phyloP scores from a whole-genome alignment of 1,140 invertebrate species.

The Solenopsis invicta region DNA sequence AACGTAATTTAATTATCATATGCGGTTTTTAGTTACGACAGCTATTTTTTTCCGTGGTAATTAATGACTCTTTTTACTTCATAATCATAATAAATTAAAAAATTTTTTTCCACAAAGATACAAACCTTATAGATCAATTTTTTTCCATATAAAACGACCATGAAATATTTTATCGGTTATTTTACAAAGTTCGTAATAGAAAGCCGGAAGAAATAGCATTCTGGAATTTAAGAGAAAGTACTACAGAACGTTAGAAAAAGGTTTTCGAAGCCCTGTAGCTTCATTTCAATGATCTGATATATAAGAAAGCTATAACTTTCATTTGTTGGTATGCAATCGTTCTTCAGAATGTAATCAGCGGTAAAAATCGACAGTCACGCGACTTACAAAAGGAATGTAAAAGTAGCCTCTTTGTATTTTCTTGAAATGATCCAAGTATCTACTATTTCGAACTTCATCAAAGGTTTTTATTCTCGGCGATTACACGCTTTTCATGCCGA shows the following conservation, averaged over 20 bases:
- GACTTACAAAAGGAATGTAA: not conserved
- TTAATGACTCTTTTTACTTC: not conserved
- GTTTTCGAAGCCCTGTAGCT: constrained; percentile 9
- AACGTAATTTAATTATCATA: too few species aligned
- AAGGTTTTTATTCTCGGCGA: not conserved
- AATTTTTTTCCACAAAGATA: not conserved
- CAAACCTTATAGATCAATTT: not conserved
- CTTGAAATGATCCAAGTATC: not conserved
- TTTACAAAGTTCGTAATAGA: not conserved
- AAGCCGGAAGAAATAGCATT: constrained; percentile 1
- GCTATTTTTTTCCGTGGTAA: too few species aligned
- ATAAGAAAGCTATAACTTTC: not conserved
- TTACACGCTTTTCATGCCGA: not conserved
- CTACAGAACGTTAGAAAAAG: constrained; percentile 14
- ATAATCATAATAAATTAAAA: not conserved
- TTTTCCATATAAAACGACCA: not conserved
- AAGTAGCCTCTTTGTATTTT: not conserved
- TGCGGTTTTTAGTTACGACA: too few species aligned
- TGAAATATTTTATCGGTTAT: not conserved
- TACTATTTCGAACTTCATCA: not conserved
- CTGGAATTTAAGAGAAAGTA: constrained; percentile 38
- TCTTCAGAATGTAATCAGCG: constrained; percentile 29
- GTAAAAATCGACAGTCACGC: constrained; percentile 30
- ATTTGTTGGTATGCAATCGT: not conserved
- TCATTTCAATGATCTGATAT: not conserved